Conservation (phyloP, 2,113 vertebrate species). For the Meleagris gallopavo region DNA sequence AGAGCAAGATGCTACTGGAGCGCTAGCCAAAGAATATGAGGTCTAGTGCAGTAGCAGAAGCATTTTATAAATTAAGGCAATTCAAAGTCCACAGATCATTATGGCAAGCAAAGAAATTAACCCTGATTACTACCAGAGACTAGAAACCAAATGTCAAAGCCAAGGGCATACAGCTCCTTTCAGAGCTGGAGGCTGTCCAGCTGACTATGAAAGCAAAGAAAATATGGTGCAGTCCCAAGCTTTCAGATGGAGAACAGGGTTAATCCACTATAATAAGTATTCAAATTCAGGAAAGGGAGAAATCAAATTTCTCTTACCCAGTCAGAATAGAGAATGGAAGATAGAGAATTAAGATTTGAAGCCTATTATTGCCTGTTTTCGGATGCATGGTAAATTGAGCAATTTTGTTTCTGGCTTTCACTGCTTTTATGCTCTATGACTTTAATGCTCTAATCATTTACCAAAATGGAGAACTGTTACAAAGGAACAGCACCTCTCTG, state of each 20-base stretch:
- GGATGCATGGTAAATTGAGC: not conserved
- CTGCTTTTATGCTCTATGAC: not conserved
- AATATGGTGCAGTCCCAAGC: slow-evolving; percentile 34
- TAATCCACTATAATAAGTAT: slow-evolving; percentile 55
- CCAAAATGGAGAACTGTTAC: not conserved
- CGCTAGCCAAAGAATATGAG: not conserved
- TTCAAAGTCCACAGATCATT: slow-evolving; percentile 11
- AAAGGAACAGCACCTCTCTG: not conserved
- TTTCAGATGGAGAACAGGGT: slow-evolving; percentile 66
- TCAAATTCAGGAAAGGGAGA: slow-evolving; percentile 44
- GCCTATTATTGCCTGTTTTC: not conserved
- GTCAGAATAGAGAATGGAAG: slow-evolving; percentile 26
- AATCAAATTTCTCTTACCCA: slow-evolving; percentile 41
- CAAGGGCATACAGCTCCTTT: slow-evolving; percentile 16
- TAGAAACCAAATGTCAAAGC: slow-evolving; percentile 59
- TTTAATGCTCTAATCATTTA: slow-evolving; percentile 16
- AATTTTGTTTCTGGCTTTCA: not conserved
- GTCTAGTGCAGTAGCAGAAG: not conserved
- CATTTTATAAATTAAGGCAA: slow-evolving; percentile 32
- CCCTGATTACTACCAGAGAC: slow-evolving; percentile 40
- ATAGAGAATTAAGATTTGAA: slow-evolving; percentile 39
- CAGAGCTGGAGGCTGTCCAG: not conserved
- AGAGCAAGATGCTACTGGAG: not conserved
- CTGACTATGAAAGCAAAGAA: slow-evolving; percentile 41
- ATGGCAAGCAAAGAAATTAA: slow-evolving; percentile 42